Evolutionary conservation across 2,797 vertebrate genomes (phyloP), one percentile per base, ranked within the genome.

Genomic region (Takifugu rubripes): DNA sequence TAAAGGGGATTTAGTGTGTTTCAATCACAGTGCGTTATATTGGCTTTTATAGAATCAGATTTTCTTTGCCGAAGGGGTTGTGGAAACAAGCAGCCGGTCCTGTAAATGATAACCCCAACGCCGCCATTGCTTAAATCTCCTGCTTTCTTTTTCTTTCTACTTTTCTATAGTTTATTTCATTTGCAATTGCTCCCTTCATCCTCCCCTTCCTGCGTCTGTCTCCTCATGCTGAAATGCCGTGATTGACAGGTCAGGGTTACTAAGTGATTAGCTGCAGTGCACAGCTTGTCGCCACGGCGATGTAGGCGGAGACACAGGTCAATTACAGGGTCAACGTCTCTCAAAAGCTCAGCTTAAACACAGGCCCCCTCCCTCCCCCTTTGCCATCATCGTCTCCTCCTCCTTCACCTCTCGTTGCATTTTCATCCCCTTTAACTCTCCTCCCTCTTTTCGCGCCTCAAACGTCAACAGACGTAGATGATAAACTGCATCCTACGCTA

Each of bases 181-280:
- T 64, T 56, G 42, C 54, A 3, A 1, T 40, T 11, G 1, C 47
- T 12, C 45, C 42, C 15, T 8, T 27, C 14, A 40, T 1, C 42
- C 12, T 12, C 46, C 17, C 17, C 46, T 21, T 21, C 21, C 46
- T 21, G 8, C 21, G 46, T 21, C 46, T 48, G 46, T 21, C 46
- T 48, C 10, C 17, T 17, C 43, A 44, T 17, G 29, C 52, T 6
- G 60, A 68, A 50, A 56, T 45, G 59, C 70, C 79, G 78, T 89
- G 85, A 89, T 86, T 89, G 87, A 87, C 87, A 87, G 85, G 86
- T 88, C 82, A 86, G 85, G 88, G 87, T 88, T 89, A 87, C 88
- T 89, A 87, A 89, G 87, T 88, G 87, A 90, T 90, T 89, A 90
- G 89, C 88, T 84, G 84, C 70, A 70, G 84, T 77, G 81, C 87